These are phyloP conservation scores for Aleadryas rufinucha DNA, from an alignment of 2,113 vertebrate genomes.

Conservation along the genomic window DNA sequence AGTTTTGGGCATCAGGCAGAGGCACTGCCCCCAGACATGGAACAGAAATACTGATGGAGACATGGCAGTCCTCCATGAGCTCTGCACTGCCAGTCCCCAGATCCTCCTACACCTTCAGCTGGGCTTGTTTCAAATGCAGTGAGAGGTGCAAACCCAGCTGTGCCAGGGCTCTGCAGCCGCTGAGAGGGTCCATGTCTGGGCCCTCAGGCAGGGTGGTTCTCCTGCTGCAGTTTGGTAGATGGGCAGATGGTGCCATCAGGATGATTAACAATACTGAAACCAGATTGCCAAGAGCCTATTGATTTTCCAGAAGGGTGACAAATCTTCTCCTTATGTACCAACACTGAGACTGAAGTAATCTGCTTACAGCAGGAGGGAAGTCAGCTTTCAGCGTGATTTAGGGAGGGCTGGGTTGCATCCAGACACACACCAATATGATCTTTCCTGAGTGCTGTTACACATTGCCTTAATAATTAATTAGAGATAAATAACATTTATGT, in stretches of 20 bases:
- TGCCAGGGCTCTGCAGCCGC: background rate
- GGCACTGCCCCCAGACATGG: background rate
- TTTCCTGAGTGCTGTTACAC: background rate
- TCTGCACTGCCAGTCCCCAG: background rate
- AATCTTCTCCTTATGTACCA: conserved; percentile 22
- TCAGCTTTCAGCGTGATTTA: background rate
- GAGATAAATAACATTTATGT: background rate
- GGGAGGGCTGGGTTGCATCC: background rate
- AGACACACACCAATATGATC: background rate
- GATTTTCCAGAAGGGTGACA: conserved; percentile 17
- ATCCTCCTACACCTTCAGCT: background rate
- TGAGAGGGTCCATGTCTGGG: fast-evolving
- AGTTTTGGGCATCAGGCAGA: background rate
- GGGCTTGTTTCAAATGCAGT: background rate
- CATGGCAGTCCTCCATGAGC: background rate
- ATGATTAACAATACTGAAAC: background rate
- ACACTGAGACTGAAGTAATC: background rate
- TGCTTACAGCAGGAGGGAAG: background rate
- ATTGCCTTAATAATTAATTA: conserved; percentile 32
- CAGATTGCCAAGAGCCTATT: conserved; percentile 19
- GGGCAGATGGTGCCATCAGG: conserved; percentile 26
- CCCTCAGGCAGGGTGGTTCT: background rate
- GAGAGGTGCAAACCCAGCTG: background rate
- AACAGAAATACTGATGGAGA: background rate
- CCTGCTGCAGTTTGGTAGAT: background rate